Evolutionary conservation across 1,140 invertebrate species (phyloP), one percentile per base, ranked within the genome.

Genomic region (Episyrphus balteatus): DNA sequence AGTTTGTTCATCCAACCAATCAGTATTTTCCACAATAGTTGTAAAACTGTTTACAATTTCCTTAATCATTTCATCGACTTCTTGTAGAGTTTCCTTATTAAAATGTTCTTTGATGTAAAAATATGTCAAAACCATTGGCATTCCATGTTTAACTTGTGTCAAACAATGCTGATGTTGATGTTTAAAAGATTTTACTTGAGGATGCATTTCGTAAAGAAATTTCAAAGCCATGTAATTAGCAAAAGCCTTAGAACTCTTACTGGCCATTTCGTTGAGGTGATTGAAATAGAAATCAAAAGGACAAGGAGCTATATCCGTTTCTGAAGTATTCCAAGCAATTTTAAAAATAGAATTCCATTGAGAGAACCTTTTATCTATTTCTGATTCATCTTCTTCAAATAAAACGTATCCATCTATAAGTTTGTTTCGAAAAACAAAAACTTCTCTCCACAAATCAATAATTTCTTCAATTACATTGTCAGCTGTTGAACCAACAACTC

Each of bases 1-100:
- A 3, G 21, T 26, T 26, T 3, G 69, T 9, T 73, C 65, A 53
- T 86, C 83, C 75, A 87, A 79, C 84, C 84, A 87, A 36, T 80
- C 74, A 10, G n/a, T n/a, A n/a, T n/a, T n/a, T n/a, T n/a, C 66
- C 0, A 88, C 57, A 2, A 83, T 71, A 38, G 70, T 59, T 11
- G 70, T 53, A 38, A 78, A 75, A 44, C 83, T 76, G 13, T 71
- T 57, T 34, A 78, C 67, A 17, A 88, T 79, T 26, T 26, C 21
- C 8, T 5, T 8, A 26, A 26, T 26, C 21, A 26, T 26, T 26
- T 26, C 21, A 5, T 26, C 21, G 8, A 26, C 21, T 26, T 26
- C 21, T 26, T 26, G 21, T 5, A 5, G 21, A 5, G 8, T 26
- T 8, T 26, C 21, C 21, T 26, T 26, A 8, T 8, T 26, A 8